Evolutionary conservation across 2,888 invertebrate genomes (phyloP), one percentile per base, ranked within the genome.

Genomic region (Scotopteryx bipunctaria): DNA sequence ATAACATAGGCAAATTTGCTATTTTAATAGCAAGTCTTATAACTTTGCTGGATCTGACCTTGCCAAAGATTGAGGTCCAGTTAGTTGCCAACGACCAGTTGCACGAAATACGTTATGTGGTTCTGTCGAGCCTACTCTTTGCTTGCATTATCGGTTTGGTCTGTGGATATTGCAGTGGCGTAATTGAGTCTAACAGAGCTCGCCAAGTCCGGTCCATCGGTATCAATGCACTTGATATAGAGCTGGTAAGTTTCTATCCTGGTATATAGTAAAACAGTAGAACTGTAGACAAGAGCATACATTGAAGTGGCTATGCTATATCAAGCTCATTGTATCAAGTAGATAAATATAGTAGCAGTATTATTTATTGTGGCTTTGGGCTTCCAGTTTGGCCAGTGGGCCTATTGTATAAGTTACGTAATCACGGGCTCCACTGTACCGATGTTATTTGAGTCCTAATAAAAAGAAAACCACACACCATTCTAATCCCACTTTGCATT

Each of bases 1-100:
- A 92, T 76, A 92, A 89, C 69, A 79, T 94, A 55, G 94, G 94
- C 44, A 92, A 92, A 76, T 79, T 93, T 59, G 91, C 92, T 35
- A 69, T 95, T 47, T 72, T 86, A 35, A 67, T 91, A 59, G 91
- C 93, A 17, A 74, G 90, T 29, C 35, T 92, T 57, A 66, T 94
- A 51, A 94, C 94, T 19, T 69, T 93, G 32, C 71, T 93, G 60
- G 78, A 94, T 55, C 69, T 94, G 52, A 76, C 87, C 48, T 89
- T 95, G 78, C 94, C 95, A 67, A 86, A 86, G 72, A 87, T 89
- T 17, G 86, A 87, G 51, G 76, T 78, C 60, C 73, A 58, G 58
- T 61, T 61, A 60, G 66, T 48, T 56, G 64, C 54, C 51, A 75
- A 76, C 73, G 86, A 86, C 69, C 91, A 92, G 82, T 92, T 93